phyloP scores from a whole-genome alignment of 2,113 vertebrate species.

The Lasiurus borealis region DNA sequence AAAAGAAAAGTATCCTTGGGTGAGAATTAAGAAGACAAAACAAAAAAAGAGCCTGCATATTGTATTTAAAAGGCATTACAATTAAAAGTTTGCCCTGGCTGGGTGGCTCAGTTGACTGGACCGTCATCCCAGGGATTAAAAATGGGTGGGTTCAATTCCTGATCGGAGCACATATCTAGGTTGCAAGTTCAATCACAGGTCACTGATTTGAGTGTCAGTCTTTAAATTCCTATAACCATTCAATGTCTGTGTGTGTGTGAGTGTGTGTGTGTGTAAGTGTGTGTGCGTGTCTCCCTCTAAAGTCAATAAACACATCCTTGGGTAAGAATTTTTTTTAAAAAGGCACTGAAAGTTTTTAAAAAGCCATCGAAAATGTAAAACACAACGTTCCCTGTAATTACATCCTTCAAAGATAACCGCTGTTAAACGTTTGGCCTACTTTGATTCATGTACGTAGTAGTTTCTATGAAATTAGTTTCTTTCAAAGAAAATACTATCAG shows the following conservation, averaged over 20 bases:
- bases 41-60: neutral
- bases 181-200: too few relatives aligned
- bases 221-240: too few relatives aligned
- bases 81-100: neutral
- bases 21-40: too few relatives aligned
- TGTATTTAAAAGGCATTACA: neutral
- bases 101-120: neutral
- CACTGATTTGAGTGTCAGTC: too few relatives aligned
- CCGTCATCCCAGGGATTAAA: neutral
- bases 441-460: neutral
- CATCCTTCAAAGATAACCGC: constrained; percentile 13
- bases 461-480: neutral
- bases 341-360: neutral
- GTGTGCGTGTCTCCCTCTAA: neutral
- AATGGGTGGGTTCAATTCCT: neutral
- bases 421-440: neutral
- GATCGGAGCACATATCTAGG: too few relatives aligned
- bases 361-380: neutral
- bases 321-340: neutral
- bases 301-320: neutral
- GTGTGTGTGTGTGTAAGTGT: too few relatives aligned
- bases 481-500: constrained; percentile 45
- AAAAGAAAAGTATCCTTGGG: too few relatives aligned
- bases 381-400: neutral
- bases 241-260: neutral